phyloP scores from a whole-genome alignment of 2,797 vertebrate species.

The Bufotes viridis region DNA sequence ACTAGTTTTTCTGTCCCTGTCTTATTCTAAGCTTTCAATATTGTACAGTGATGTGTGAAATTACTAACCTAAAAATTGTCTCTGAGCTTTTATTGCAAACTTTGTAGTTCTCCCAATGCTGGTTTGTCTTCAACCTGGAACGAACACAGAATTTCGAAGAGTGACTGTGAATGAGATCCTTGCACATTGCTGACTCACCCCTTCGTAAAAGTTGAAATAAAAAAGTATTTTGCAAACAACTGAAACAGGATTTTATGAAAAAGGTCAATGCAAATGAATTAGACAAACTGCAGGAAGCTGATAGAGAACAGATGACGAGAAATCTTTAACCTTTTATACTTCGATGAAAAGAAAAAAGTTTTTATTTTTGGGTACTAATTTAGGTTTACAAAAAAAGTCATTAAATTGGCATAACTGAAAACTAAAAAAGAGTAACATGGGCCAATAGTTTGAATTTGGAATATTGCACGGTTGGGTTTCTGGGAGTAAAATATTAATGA shows the following conservation, averaged over 20 bases:
- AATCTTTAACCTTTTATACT: conserved; percentile 41
- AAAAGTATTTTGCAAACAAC: conserved; percentile 50
- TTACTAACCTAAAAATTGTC: conserved; percentile 62
- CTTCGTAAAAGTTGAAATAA: conserved; percentile 24
- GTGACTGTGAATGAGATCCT: conserved; percentile 53
- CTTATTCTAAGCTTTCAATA: conserved; percentile 57
- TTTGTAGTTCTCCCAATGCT: conserved; percentile 59
- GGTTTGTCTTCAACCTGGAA: conserved; percentile 61
- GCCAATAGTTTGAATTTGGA: background rate
- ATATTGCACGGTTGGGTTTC: background rate
- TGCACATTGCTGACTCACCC: conserved; percentile 55
- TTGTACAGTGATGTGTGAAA: conserved; percentile 63
- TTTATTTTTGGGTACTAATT: conserved; percentile 19
- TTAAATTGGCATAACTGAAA: background rate
- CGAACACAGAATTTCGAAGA: conserved; percentile 48
- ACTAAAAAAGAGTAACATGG: background rate
- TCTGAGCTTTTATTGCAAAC: conserved; percentile 62
- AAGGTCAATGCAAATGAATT: conserved; percentile 52
- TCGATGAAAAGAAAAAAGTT: background rate
- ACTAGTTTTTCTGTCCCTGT: conserved; percentile 53
- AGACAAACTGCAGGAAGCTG: conserved; percentile 37
- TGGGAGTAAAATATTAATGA: no score
- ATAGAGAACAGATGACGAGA: conserved; percentile 46
- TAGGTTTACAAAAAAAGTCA: conserved; percentile 17
- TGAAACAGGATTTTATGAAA: conserved; percentile 7